Evolutionary conservation across 1,140 invertebrate genomes (phyloP), one percentile per base, ranked within the genome.

Genomic region (Oncopeltus fasciatus): DNA sequence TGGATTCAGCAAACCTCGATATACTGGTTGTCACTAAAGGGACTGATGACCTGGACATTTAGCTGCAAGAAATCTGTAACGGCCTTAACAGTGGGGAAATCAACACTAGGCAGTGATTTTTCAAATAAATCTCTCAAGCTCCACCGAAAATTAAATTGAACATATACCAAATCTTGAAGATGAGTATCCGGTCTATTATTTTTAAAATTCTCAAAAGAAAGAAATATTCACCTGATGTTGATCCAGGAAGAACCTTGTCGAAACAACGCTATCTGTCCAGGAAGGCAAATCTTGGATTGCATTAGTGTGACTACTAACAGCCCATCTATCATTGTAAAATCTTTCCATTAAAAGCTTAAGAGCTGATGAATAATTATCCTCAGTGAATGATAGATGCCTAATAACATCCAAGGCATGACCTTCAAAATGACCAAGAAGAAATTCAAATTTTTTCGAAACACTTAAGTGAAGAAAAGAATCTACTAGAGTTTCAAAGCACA

Each of bases 371-470:
- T 14, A 38, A 38, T 38, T 38, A 38, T 38, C 31, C 31, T 38
- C 31, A 75, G 75, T 24, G 31, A 8, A 38, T 38, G 31, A 14
- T 14, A 38, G 14, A 8, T 38, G 5, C 14, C 14, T 14, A 5
- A 38, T 14, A 14, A 38, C 31, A 14, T 38, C 14, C 31, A 38
- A 38, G 31, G 31, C 31, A 91, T 66, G 73, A 91, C 16, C 75
- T 92, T 24, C 88, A 92, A 70, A 88, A 92, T 69, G 79, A 79
- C 66, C 90, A 90, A 12, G 89, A 92, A 76, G 80, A 78, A 1
- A 78, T 78, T 24, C 62, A 72, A 1, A 68, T 73, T 2, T 74
- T 72, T 0, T 74, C 73, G 79, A 74, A 73, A 60, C 60, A 12
- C 51, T 28, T 58, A 26, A 56, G 28, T 31, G 29, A 20, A 31